These are phyloP conservation scores for Formicarius rufipectus DNA, from an alignment of 2,113 vertebrate species.

Conservation along the genomic window DNA sequence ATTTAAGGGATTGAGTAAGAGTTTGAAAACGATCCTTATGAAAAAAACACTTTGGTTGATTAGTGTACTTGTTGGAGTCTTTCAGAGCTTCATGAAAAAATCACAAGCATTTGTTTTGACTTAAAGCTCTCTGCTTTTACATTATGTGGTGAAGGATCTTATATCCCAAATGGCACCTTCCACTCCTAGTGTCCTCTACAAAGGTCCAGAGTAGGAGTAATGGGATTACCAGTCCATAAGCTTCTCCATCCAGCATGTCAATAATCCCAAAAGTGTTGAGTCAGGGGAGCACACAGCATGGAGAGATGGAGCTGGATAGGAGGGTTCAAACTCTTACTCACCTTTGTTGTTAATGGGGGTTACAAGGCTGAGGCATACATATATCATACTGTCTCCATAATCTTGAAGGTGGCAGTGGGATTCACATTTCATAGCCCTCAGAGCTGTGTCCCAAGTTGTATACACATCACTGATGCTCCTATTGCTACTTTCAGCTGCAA, in stretches of 20 bases:
- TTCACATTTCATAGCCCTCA: neutral
- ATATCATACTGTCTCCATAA: neutral
- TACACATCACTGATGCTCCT: neutral
- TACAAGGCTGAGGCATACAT: neutral
- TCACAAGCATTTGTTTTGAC: neutral
- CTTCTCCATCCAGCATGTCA: neutral
- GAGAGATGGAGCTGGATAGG: neutral
- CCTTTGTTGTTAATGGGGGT: neutral
- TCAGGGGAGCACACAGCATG: neutral
- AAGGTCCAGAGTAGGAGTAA: neutral
- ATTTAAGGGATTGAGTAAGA: neutral
- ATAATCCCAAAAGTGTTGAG: neutral
- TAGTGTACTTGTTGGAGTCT: neutral
- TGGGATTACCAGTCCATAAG: accelerated
- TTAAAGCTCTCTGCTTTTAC: neutral
- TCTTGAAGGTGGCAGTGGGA: neutral
- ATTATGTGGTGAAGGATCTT: neutral
- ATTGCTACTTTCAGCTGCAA: neutral
- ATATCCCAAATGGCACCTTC: neutral
- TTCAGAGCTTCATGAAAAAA: neutral
- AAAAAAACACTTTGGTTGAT: neutral
- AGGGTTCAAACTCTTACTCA: neutral
- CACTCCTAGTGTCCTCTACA: neutral
- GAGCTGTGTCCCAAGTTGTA: neutral
- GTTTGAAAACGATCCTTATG: neutral